Conservation (phyloP, 2,888 invertebrate species). For the Dasypogon diadema region DNA sequence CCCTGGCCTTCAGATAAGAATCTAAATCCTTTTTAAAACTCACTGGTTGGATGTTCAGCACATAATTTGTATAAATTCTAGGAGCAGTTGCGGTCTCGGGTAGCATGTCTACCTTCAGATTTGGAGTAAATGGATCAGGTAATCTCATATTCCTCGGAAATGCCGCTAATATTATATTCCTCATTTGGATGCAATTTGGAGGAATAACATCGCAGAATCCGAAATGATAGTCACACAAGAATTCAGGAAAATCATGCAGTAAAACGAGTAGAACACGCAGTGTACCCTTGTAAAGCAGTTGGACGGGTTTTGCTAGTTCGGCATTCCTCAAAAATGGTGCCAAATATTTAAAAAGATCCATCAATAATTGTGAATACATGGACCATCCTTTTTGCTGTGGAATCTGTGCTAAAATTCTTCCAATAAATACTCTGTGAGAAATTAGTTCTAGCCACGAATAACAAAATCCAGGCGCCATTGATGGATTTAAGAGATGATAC, state of each 20-base stretch:
- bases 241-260: slow-evolving; percentile 98
- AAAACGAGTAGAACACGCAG: slow-evolving; percentile 93
- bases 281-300: slow-evolving; percentile 95
- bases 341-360: slow-evolving; percentile 96
- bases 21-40: slow-evolving; percentile 97
- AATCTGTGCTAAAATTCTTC: slow-evolving; percentile 89
- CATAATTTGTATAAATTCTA: slow-evolving; percentile 89
- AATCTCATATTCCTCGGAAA: slow-evolving; percentile 98
- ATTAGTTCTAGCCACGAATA: slow-evolving; percentile 99
- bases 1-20: slow-evolving; percentile 92
- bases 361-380: slow-evolving; percentile 95
- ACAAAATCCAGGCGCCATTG: slow-evolving; percentile 94
- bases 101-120: slow-evolving; percentile 91
- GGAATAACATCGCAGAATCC: slow-evolving; percentile 99
- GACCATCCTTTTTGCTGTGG: slow-evolving; percentile 97
- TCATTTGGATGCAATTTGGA: slow-evolving; percentile 98
- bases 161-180: slow-evolving; percentile 97
- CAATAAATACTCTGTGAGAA: slow-evolving; percentile 96
- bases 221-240: slow-evolving; percentile 98
- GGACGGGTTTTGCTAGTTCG: slow-evolving; percentile 93
- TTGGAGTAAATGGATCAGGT: slow-evolving; percentile 98
- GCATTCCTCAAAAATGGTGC: slow-evolving; percentile 98
- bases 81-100: slow-evolving; percentile 91
- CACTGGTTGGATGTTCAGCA: slow-evolving; percentile 85
- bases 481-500: slow-evolving; percentile 91